Evolutionary conservation across 2,888 invertebrate genomes (phyloP).

Genomic region (Caenorhabditis becei): DNA sequence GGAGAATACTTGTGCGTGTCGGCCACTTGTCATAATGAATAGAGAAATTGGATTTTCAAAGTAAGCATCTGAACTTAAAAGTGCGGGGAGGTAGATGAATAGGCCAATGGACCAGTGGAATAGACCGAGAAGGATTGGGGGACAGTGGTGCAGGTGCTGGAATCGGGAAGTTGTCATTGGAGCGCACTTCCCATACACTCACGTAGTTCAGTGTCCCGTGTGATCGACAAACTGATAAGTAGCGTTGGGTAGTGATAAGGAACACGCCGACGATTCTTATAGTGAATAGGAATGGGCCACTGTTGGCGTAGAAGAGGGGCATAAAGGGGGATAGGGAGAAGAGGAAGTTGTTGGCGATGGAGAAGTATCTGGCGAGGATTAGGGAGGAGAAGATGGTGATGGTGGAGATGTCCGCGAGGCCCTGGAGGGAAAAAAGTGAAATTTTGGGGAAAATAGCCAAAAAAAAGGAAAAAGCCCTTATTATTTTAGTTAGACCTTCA

Average conservation of each 20-base stretch:
- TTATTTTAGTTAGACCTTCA: too few species aligned
- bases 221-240: constrained; percentile 22
- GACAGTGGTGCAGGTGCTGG: constrained; percentile 24
- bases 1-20: constrained; percentile 30
- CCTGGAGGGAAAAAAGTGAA: neutral
- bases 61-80: constrained; percentile 18
- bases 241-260: constrained; percentile 29
- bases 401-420: constrained; percentile 30
- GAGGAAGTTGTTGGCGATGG: constrained; percentile 20
- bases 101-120: constrained; percentile 24
- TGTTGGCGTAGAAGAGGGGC: constrained; percentile 30
- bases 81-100: constrained; percentile 25
- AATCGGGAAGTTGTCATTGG: neutral
- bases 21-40: constrained; percentile 24
- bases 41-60: constrained; percentile 29
- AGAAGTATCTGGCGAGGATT: constrained; percentile 28
- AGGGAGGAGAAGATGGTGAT: constrained; percentile 9
- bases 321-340: constrained; percentile 12
- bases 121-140: constrained; percentile 14
- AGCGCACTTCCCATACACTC: neutral
- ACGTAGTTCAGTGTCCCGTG: constrained; percentile 14
- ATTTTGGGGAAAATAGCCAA: too few species aligned
- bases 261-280: constrained; percentile 32
- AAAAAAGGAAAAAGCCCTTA: too few species aligned
- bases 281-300: constrained; percentile 28